These are phyloP conservation scores for Conistra vaccinii DNA, from an alignment of 2,888 invertebrate species.

Conservation along the genomic window DNA sequence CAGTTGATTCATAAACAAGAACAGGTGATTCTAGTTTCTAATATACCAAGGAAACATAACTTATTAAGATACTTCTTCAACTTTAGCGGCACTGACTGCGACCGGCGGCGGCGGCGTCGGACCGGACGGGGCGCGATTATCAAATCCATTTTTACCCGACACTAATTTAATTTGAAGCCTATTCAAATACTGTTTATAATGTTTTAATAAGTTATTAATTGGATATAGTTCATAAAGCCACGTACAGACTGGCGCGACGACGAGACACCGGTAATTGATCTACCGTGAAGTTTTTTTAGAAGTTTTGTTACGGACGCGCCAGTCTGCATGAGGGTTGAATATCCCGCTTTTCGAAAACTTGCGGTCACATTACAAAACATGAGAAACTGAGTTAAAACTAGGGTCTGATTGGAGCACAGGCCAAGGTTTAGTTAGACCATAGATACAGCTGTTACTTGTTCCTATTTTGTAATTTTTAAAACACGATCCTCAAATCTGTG, in stretches of 20 bases:
- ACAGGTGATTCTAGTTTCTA: conserved; percentile 75
- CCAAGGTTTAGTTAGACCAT: background rate
- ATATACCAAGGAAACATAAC: conserved; percentile 73
- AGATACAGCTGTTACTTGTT: background rate
- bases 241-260: too few relatives aligned
- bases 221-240: too few relatives aligned
- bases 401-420: background rate
- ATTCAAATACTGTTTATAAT: too few relatives aligned
- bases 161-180: background rate
- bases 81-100: background rate
- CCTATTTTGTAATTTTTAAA: background rate
- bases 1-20: conserved; percentile 54
- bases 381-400: background rate
- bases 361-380: background rate
- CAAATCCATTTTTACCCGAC: background rate
- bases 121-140: background rate
- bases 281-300: too few relatives aligned
- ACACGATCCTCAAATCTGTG: too few relatives aligned
- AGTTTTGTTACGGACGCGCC: too few relatives aligned
- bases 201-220: too few relatives aligned
- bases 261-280: too few relatives aligned
- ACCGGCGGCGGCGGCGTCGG: background rate
- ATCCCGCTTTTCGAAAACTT: background rate
- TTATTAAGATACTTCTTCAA: conserved; percentile 49
- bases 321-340: too few relatives aligned